Conservation (phyloP, 1,140 invertebrate species). For the Tigriopus japonicus region DNA sequence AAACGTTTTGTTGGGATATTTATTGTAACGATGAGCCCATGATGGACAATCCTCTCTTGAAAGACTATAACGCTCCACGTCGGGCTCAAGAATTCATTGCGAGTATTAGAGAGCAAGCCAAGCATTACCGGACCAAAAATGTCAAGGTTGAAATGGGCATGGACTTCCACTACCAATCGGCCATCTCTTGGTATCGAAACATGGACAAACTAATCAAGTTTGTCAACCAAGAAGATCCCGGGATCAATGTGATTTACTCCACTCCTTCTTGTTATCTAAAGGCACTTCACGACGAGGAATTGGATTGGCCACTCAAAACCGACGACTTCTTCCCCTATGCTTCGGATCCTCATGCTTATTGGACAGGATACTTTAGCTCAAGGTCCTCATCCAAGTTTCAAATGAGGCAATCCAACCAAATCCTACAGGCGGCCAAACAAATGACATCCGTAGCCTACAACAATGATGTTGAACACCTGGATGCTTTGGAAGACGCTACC, state of each 20-base stretch:
- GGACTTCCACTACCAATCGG: conserved; percentile 72
- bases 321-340: conserved; percentile 34
- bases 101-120: conserved; percentile 33
- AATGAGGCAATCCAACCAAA: conserved; percentile 4
- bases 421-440: neutral
- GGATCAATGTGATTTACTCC: conserved; percentile 69
- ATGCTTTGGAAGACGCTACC: neutral
- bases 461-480: conserved; percentile 26
- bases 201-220: conserved; percentile 60
- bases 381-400: conserved; percentile 59
- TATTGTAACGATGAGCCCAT: conserved; percentile 36
- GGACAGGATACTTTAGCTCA: conserved; percentile 90
- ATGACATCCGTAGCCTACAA: conserved; percentile 21
- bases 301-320: conserved; percentile 26
- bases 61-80: conserved; percentile 41
- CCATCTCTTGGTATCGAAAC: conserved; percentile 42
- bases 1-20: conserved; percentile 39
- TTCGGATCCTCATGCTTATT: conserved; percentile 55
- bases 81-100: conserved; percentile 38
- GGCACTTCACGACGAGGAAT: conserved; percentile 45
- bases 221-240: conserved; percentile 34
- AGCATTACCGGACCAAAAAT: conserved; percentile 42
- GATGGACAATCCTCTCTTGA: conserved; percentile 31
- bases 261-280: conserved; percentile 85
- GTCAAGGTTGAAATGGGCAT: conserved; percentile 78